Evolutionary conservation across 2,797 vertebrate species (phyloP).

Genomic region (Schizothorax lantsangensis): DNA sequence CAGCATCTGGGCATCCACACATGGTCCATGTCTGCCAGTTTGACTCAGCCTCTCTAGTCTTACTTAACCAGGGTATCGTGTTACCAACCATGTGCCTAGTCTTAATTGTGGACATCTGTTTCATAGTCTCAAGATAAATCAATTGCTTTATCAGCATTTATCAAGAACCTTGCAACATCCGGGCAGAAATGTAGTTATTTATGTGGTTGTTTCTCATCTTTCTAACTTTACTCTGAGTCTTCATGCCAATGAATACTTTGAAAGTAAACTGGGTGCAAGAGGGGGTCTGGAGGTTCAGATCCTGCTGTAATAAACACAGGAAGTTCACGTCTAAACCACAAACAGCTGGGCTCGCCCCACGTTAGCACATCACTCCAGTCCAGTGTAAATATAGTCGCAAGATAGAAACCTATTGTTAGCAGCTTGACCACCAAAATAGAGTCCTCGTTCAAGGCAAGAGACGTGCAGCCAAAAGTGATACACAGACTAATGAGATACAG

Average conservation of each 20-base stretch:
- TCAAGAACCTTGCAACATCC: slow-evolving; percentile 4
- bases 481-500: slow-evolving; percentile 34
- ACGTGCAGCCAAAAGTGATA: slow-evolving; percentile 1
- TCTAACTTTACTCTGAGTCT: neutral
- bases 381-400: slow-evolving; percentile 58
- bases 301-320: slow-evolving; percentile 75
- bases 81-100: slow-evolving; percentile 31
- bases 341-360: slow-evolving; percentile 69
- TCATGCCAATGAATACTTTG: slow-evolving; percentile 25
- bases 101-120: slow-evolving; percentile 49
- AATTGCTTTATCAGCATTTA: slow-evolving; percentile 35
- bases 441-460: slow-evolving; percentile 6
- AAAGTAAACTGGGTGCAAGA: slow-evolving; percentile 26
- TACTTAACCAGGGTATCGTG: slow-evolving; percentile 43
- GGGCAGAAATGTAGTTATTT: slow-evolving; percentile 4
- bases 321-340: slow-evolving; percentile 71
- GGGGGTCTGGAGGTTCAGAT: slow-evolving; percentile 66
- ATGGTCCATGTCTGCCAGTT: slow-evolving; percentile 34
- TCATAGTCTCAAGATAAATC: slow-evolving; percentile 29
- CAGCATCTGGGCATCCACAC: slow-evolving; percentile 32
- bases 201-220: slow-evolving; percentile 32
- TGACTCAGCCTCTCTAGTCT: slow-evolving; percentile 24
- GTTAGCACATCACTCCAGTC: slow-evolving; percentile 53
- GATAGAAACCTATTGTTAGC: slow-evolving; percentile 68
- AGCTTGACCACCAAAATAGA: slow-evolving; percentile 59